Conservation (phyloP, 2,888 invertebrate genomes). For the Scaptomyza cyrtandrae region DNA sequence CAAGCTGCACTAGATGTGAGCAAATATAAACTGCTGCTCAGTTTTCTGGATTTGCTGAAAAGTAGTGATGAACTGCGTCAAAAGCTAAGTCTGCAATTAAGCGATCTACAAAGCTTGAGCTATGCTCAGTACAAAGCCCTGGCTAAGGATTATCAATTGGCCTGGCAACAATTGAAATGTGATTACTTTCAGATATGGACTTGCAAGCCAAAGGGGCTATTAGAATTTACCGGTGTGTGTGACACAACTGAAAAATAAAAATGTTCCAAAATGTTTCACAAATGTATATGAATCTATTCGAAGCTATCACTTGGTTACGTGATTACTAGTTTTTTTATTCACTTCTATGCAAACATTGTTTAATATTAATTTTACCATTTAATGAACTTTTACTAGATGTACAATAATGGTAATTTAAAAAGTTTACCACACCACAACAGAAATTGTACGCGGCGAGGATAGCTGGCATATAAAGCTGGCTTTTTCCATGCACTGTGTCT, state of each 20-base stretch:
- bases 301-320: not conserved
- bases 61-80: slow-evolving; percentile 69
- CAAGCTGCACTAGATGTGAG: slow-evolving; percentile 86
- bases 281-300: not conserved
- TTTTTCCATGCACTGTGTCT: slow-evolving; percentile 14
- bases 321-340: not conserved
- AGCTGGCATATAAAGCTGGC: slow-evolving; percentile 32
- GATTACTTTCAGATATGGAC: slow-evolving; percentile 87
- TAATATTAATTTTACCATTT: not conserved
- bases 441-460: slow-evolving; percentile 28
- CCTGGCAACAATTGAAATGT: slow-evolving; percentile 85
- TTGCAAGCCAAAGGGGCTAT: slow-evolving; percentile 84
- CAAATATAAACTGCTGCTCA: slow-evolving; percentile 86
- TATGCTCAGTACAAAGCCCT: slow-evolving; percentile 73
- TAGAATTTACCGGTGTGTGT: slow-evolving; percentile 48
- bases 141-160: slow-evolving; percentile 76
- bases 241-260: not conserved
- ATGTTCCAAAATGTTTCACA: no score
- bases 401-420: not conserved
- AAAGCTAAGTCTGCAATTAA: slow-evolving; percentile 25
- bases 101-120: slow-evolving; percentile 37
- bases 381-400: not conserved
- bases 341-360: not conserved
- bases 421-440: slow-evolving; percentile 37
- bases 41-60: slow-evolving; percentile 85